These are phyloP conservation scores for Cepphus grylle DNA, from an alignment of 2,113 vertebrate species.

Conservation along the genomic window DNA sequence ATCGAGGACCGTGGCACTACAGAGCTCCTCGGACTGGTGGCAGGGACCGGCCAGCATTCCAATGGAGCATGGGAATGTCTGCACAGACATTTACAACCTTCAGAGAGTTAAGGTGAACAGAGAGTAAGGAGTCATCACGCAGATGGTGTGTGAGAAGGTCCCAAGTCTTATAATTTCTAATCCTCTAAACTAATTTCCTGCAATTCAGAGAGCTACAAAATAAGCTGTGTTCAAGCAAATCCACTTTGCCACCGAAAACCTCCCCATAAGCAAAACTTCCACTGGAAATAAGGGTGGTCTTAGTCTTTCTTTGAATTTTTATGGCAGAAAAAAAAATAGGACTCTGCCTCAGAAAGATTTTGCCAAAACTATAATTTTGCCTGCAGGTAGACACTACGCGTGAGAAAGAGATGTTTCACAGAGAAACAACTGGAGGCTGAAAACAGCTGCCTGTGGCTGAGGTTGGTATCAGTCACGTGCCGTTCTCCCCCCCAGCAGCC, in stretches of 20 bases:
- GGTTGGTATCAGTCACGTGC: neutral
- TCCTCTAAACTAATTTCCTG: neutral
- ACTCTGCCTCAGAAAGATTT: neutral
- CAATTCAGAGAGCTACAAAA: neutral
- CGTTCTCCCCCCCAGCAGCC: neutral
- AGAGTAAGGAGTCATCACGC: neutral
- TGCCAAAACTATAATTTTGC: neutral
- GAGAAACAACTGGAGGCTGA: neutral
- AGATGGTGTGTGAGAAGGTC: neutral
- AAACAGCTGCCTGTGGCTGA: rapidly evolving
- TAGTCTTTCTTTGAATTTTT: neutral
- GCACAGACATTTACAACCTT: neutral
- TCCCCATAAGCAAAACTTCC: neutral
- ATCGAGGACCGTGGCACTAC: neutral
- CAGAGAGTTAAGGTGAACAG: neutral
- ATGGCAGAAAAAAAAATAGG: neutral
- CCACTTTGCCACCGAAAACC: neutral
- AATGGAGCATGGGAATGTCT: neutral
- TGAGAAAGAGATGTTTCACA: neutral
- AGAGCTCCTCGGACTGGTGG: neutral
- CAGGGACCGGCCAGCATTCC: neutral
- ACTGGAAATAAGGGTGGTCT: neutral
- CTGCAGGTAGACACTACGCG: rapidly evolving
- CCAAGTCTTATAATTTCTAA: neutral
- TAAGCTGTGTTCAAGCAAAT: neutral